Base-by-base conservation (phyloP, 2,113 vertebrate species). In the Cyprinodon variegatus region DNA sequence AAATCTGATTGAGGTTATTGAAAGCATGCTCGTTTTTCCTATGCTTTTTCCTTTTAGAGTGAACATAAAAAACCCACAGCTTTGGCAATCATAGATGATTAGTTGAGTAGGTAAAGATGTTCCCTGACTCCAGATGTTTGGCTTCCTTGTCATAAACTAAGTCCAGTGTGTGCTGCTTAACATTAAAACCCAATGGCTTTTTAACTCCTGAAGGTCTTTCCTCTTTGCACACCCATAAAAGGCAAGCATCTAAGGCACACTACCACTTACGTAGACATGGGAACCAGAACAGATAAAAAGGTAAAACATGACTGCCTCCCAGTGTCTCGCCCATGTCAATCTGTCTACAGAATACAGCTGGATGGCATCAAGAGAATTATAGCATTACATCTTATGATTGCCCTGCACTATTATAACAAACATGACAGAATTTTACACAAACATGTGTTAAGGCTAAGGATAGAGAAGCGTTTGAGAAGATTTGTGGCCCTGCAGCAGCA, bases 41-140 rank as follows among this genome's bases (percentile, higher is more conserved):
- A 65, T 83, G 73, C 76, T 84, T 82, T 70, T 65, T 59, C 57
- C 43, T 70, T 74, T 38, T 62, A 81, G 17, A 67, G 48, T 79
- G 70, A 71, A 20, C 29, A 68, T 9, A 22, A 82, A 65, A 74
- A 29, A 29, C 29, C 29, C 43, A 59, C 9, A 4, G 59, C 66
- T 83, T 63, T 61, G 39, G 64, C 17, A 46, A 71, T 70, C 29
- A 61, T 43, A 11, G 65, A 71, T 36, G 20, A 48, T 65, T 72
- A 70, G 77, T 70, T 81, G 67, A 67, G 46, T 20, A 74, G 67
- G 71, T 68, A 61, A 63, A 75, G 65, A 84, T 46, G 10, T 79
- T 85, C 45, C 64, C 48, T 64, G 61, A 40, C 40, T 83, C 64
- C 71, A 84, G 80, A 85, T 85, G 64, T 88, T 86, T 83, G 82